Conservation (phyloP, 2,113 vertebrate species). For the Chaetura pelagica region DNA sequence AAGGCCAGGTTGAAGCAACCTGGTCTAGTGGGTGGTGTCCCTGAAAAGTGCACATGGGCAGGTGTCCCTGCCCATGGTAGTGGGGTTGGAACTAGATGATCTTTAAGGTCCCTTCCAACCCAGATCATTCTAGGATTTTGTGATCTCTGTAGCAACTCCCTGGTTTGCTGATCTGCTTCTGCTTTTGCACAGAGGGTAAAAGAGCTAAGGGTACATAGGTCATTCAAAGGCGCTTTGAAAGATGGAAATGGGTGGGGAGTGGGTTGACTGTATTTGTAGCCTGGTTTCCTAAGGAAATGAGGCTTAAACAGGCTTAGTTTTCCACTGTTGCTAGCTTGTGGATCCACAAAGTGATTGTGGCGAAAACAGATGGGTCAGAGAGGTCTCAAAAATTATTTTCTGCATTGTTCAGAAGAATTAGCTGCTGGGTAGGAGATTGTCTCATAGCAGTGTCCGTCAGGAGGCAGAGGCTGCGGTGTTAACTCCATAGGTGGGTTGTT, state of each 20-base stretch:
- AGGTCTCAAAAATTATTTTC: neutral
- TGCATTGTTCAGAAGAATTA: neutral
- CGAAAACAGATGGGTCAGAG: neutral
- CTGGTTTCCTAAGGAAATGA: constrained; percentile 54
- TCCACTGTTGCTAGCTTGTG: neutral
- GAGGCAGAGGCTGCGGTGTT: neutral
- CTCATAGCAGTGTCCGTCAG: neutral
- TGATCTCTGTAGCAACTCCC: neutral
- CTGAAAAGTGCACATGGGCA: too few species aligned
- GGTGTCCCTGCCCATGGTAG: too few species aligned
- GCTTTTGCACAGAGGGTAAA: neutral
- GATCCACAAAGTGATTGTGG: neutral
- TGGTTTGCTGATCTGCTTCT: neutral
- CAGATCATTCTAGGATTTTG: too few species aligned
- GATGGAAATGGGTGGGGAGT: constrained; percentile 28
- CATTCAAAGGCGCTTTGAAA: neutral
- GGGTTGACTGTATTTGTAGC: neutral
- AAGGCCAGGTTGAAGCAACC: too few species aligned
- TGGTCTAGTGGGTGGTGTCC: too few species aligned
- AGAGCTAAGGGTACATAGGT: neutral
- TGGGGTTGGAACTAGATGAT: too few species aligned
- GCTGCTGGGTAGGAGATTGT: neutral
- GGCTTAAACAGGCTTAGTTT: neutral
- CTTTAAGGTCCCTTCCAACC: too few species aligned
- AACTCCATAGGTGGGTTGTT: neutral